phyloP scores from a whole-genome alignment of 2,888 invertebrate genomes.

The Imbricaverruca yamaguchii region DNA sequence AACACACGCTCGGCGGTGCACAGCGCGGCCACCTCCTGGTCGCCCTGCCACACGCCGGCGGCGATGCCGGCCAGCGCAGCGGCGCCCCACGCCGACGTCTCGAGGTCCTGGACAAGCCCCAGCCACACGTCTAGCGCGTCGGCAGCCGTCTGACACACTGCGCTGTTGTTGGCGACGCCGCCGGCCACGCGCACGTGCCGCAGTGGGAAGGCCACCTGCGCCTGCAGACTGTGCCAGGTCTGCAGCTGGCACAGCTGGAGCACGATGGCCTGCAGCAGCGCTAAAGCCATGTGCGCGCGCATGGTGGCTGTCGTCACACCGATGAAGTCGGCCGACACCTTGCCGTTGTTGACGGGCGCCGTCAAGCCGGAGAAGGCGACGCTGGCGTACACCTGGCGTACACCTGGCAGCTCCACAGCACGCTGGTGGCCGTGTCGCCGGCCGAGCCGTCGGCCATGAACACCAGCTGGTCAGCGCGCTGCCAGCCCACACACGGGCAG shows the following conservation, averaged over 20 bases:
- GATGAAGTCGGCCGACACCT: conserved; percentile 74
- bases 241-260: conserved; percentile 73
- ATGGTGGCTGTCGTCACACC: conserved; percentile 62
- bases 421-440: conserved; percentile 77
- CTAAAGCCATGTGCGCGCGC: conserved; percentile 69
- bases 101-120: conserved; percentile 61
- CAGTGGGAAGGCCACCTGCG: conserved; percentile 54
- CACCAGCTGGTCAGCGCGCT: conserved; percentile 51
- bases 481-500: conserved; percentile 63
- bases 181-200: conserved; percentile 58
- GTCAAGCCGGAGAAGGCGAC: conserved; percentile 74
- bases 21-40: conserved; percentile 55
- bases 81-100: conserved; percentile 78
- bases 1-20: conserved; percentile 49
- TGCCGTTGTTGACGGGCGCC: conserved; percentile 82
- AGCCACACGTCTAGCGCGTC: conserved; percentile 68
- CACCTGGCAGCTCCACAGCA: conserved; percentile 64
- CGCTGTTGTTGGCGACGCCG: conserved; percentile 88
- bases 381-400: conserved; percentile 54
- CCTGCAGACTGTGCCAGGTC: conserved; percentile 57
- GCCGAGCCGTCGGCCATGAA: conserved; percentile 79
- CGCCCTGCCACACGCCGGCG: conserved; percentile 63
- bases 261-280: conserved; percentile 75
- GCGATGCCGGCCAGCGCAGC: conserved; percentile 76
- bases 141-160: conserved; percentile 76